phyloP scores from a whole-genome alignment of 2,113 vertebrate genomes.

The Pluvianellus socialis region DNA sequence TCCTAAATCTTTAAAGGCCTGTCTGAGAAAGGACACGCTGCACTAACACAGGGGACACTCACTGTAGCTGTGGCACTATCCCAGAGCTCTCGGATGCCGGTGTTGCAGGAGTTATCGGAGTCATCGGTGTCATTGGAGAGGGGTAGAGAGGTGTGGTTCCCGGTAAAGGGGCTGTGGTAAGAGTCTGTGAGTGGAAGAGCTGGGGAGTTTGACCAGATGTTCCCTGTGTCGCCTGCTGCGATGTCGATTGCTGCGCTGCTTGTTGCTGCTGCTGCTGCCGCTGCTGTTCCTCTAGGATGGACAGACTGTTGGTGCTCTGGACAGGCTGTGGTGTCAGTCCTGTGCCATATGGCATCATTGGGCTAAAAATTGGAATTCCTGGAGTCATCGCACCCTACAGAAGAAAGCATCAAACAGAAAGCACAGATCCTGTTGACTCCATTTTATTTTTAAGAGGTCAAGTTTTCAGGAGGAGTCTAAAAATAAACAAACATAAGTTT shows the following conservation, averaged over 20 bases:
- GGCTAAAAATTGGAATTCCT: slow-evolving; percentile 91
- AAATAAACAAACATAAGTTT: background rate
- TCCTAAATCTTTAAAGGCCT: background rate
- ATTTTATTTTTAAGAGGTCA: background rate
- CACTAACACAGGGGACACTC: slow-evolving; percentile 39
- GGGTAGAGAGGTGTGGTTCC: slow-evolving; percentile 91
- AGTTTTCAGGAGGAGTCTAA: background rate
- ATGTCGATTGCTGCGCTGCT: slow-evolving; percentile 77
- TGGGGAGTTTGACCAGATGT: slow-evolving; percentile 91
- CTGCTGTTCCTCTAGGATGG: slow-evolving; percentile 93
- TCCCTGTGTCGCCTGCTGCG: slow-evolving; percentile 82
- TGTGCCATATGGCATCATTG: slow-evolving; percentile 97
- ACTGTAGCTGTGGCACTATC: slow-evolving; percentile 98
- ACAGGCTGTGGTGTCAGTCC: slow-evolving; percentile 97
- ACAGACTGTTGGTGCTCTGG: slow-evolving; percentile 90
- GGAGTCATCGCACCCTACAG: slow-evolving; percentile 93
- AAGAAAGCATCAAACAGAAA: background rate
- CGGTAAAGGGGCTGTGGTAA: slow-evolving; percentile 91
- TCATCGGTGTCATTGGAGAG: slow-evolving; percentile 95
- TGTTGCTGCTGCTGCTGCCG: slow-evolving; percentile 87
- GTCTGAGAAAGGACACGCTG: background rate
- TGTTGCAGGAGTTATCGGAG: slow-evolving; percentile 93
- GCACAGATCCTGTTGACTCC: background rate
- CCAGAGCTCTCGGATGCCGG: slow-evolving; percentile 96
- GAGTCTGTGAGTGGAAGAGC: slow-evolving; percentile 92